Percentiles rank a stretch among this genome's conserved stretches.
phyloP scores from a whole-genome alignment of 2,888 invertebrate species.

The Melanotus villosus region DNA sequence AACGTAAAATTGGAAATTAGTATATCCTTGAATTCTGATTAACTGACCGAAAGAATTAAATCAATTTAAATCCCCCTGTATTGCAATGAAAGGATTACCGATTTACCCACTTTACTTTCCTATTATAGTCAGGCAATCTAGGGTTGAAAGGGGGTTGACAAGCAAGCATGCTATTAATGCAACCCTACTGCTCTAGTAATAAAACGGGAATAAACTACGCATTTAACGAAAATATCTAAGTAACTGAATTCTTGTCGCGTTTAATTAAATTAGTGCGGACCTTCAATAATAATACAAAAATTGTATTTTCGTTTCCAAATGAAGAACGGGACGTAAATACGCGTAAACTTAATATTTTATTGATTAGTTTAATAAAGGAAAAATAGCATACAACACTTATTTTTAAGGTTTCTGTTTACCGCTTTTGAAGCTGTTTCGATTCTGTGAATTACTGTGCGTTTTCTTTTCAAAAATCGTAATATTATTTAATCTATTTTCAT shows the following conservation, averaged over 20 bases:
- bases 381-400: not conserved
- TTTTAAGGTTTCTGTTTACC: not conserved
- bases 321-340: not conserved
- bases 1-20: not conserved
- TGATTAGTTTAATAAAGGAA: conserved; percentile 13
- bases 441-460: too few species aligned
- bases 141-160: not conserved
- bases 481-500: too few species aligned
- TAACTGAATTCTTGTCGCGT: too few species aligned
- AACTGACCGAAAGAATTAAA: too few species aligned
- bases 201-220: not conserved
- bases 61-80: too few species aligned
- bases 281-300: not conserved
- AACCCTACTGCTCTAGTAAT: not conserved
- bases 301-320: not conserved
- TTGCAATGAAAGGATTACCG: not conserved
- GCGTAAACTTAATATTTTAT: conserved; percentile 16
- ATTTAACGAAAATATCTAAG: too few species aligned
- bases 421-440: too few species aligned
- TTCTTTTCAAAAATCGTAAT: too few species aligned
- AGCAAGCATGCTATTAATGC: not conserved
- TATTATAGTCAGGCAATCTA: not conserved
- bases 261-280: too few species aligned
- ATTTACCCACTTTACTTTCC: not conserved
- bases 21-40: not conserved